Conservation (phyloP, 2,888 invertebrate genomes). For the Apantesis nais region DNA sequence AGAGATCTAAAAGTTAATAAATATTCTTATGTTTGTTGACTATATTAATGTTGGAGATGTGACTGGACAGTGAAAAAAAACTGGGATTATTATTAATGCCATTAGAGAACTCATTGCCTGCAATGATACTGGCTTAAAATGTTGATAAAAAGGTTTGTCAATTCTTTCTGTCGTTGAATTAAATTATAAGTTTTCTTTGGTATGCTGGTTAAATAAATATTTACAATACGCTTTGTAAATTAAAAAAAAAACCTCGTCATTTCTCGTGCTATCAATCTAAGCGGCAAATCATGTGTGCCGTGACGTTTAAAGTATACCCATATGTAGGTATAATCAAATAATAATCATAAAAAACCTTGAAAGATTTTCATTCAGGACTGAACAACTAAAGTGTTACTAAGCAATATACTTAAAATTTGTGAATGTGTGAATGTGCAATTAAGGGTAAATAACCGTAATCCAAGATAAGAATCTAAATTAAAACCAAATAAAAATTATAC, state of each 20-base stretch:
- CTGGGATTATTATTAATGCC: background rate
- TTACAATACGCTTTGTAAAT: background rate
- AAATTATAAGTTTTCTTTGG: too few species aligned
- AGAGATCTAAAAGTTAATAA: too few species aligned
- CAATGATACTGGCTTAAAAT: background rate
- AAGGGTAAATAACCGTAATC: constrained; percentile 36
- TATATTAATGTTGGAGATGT: background rate
- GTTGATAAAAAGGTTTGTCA: background rate
- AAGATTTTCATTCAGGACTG: background rate
- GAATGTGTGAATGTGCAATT: constrained; percentile 36
- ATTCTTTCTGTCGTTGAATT: background rate
- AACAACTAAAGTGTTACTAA: background rate
- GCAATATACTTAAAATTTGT: constrained; percentile 11
- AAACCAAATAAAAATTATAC: constrained; percentile 45
- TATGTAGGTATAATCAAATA: too few species aligned
- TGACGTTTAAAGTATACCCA: background rate
- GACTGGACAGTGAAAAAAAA: background rate
- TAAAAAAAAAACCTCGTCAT: background rate
- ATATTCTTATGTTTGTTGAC: background rate
- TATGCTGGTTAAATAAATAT: background rate
- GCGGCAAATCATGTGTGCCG: background rate
- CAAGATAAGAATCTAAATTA: constrained; percentile 42
- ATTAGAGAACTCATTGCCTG: background rate
- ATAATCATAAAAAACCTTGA: background rate
- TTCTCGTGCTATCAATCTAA: background rate